Percentiles rank a stretch among this genome's conserved stretches.
Conservation (phyloP, 2,797 vertebrate genomes). For the Orestias chungarensis region DNA sequence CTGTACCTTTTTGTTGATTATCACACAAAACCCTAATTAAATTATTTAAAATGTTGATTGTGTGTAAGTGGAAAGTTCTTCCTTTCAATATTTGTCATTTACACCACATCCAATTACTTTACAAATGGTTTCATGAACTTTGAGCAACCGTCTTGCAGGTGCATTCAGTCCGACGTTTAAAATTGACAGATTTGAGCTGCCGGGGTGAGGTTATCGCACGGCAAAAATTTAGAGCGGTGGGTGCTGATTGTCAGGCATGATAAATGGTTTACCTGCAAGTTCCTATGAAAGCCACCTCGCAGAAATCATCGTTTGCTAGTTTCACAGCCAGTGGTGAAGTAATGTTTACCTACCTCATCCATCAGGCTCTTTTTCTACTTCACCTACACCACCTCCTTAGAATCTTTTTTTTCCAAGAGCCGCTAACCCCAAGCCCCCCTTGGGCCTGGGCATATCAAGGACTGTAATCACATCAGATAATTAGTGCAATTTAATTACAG, state of each 20-base stretch:
- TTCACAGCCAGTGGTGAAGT: conserved; percentile 64
- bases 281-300: conserved; percentile 13
- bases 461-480: conserved; percentile 60
- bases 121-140: conserved; percentile 28
- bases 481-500: conserved; percentile 57
- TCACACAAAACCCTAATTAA: no score
- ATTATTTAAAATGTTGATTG: no score
- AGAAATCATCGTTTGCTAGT: conserved; percentile 50
- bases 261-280: conserved; percentile 58
- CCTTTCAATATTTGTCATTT: no score
- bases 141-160: conserved; percentile 42
- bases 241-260: conserved; percentile 65
- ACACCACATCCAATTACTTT: conserved; percentile 14
- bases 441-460: conserved; percentile 44
- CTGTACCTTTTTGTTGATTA: no score
- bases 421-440: conserved; percentile 31
- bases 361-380: conserved; percentile 56
- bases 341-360: conserved; percentile 75
- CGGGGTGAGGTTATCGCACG: conserved; percentile 49
- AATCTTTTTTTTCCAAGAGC: conserved; percentile 42
- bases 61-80: no score
- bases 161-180: conserved; percentile 39
- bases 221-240: conserved; percentile 51
- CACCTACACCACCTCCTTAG: conserved; percentile 20
- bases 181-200: conserved; percentile 38